These are phyloP conservation scores for Mareca penelope DNA, from an alignment of 2,797 vertebrate genomes.

Conservation along the genomic window DNA sequence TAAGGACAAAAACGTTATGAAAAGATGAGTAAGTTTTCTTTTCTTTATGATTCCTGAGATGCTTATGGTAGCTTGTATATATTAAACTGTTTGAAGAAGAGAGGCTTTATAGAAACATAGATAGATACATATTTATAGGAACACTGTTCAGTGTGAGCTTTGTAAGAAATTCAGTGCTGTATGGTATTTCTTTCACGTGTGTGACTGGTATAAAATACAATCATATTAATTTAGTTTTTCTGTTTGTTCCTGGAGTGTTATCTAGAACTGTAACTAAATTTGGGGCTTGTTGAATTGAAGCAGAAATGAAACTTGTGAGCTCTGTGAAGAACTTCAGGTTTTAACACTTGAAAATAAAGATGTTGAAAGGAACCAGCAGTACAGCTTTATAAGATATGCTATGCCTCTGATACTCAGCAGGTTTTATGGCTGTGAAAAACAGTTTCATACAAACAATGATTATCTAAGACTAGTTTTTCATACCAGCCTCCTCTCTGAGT, in stretches of 20 bases:
- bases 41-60: not conserved
- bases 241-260: not conserved
- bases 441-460: not conserved
- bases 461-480: not conserved
- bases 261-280: not conserved
- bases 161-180: rapidly evolving
- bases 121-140: not conserved
- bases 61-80: not conserved
- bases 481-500: not conserved
- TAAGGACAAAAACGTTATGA: not conserved
- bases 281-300: not conserved
- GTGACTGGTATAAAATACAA: not conserved
- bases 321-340: not conserved
- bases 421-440: not conserved
- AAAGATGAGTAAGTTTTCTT: not conserved
- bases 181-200: not conserved
- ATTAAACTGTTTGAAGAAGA: not conserved
- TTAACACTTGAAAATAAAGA: not conserved
- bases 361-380: not conserved
- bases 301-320: not conserved
- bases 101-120: not conserved
- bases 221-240: not conserved
- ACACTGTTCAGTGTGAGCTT: not conserved
- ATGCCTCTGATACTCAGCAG: not conserved
- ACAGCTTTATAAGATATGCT: not conserved